Evolutionary conservation across 2,888 invertebrate species (phyloP), one percentile per base, ranked within the genome.

Genomic region (Leptogaster cylindrica): DNA sequence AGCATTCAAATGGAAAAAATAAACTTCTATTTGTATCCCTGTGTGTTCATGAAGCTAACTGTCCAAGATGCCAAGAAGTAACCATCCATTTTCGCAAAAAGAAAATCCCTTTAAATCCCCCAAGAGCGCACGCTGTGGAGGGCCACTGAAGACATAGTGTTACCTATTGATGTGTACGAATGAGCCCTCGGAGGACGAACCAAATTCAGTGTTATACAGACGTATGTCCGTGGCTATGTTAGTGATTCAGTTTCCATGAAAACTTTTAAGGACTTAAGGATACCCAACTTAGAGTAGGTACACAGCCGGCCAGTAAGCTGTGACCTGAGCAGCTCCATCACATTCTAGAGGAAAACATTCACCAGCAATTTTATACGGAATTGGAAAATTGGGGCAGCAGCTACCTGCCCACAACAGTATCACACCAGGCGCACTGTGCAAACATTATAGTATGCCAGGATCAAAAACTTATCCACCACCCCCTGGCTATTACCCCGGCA

Each of bases 41-140:
- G 39, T 39, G 48, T 63, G 52, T 27, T 58, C 33, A 55, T 64
- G 46, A 68, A 61, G 48, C 44, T 63, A 41, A 66, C 55, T 68
- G 65, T 61, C 65, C 68, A 65, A 39, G 66, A 66, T 52, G 52
- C 41, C 65, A 64, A 65, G 44, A 65, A 68, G 65, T 64, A 68
- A 64, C 68, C 68, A 65, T 68, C 46, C 51, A 68, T 68, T 68
- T 68, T 68, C 36, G 25, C 33, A 41, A 58, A 36, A 63, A 20
- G 36, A 65, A 65, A 65, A 51, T 51, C 65, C 51, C 46, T 65
- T 65, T 65, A 65, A 65, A 65, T 65, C 65, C 65, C 41, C 27
- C 41, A 51, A 23, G 50, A 64, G 25, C 50, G 25, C 16, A 61
- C 61, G 61, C 61, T 28, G 36, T 28, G 61, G 61, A 28, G 44